Evolutionary conservation across 1,140 invertebrate genomes (phyloP), one percentile per base, ranked within the genome.

Genomic region (Magallana angulata): DNA sequence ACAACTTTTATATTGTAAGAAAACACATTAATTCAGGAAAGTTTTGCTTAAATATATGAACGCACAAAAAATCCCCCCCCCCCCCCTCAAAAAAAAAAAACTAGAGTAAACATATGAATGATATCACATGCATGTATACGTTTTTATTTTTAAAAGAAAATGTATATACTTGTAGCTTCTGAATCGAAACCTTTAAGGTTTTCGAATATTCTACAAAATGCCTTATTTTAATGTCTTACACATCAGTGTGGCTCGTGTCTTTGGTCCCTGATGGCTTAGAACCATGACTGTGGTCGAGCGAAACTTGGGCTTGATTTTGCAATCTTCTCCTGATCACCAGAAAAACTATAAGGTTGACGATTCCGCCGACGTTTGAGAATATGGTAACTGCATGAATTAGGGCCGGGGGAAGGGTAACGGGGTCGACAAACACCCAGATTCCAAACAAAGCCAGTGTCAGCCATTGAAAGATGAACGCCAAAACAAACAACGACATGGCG

Each of bases 291-390:
- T 62, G 60, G 0, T 62, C 60, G 14, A 0, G 0, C 60, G 5
- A n/a, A 16, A 48, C 36, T 5, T 48, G 3, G 2, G 8, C n/a
- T n/a, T 62, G 60, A 16, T 16, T 6, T 62, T 62, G 60, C 60
- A 62, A 86, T 48, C 88, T 60, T 71, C 88, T 56, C 58, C 81
- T 86, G 57, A 89, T 89, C 7, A 89, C 83, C 0, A 86, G 30
- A 16, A 57, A 89, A 6, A 89, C 85, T 9, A 82, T 14, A 0
- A 84, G 84, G 16, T 89, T 89, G 12, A 89, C 14, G 48, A 89
- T 76, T 1, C 88, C 88, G 11, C 88, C 88, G 56, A 86, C 16
- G n/a, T 89, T 89, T 48, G 88, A 89, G 62, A 89, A 86, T 24
- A 85, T 86, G 18, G 85, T 89, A 14, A 89, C 88, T 60, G 85